phyloP scores from a whole-genome alignment of 2,113 vertebrate genomes.

The Bubalus kerabau region DNA sequence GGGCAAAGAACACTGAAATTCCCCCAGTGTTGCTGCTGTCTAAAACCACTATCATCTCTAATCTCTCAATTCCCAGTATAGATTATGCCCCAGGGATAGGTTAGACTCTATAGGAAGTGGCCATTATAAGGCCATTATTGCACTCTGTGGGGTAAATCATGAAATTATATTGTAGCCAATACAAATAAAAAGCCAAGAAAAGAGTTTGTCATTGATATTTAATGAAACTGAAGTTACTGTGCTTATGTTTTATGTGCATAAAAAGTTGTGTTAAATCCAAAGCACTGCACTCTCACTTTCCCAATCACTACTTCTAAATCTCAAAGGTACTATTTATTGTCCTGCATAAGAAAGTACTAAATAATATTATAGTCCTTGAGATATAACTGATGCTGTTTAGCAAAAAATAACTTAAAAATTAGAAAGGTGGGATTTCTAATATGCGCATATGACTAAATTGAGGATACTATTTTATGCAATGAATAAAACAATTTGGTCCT shows the following conservation, averaged over 20 bases:
- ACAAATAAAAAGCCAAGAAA: conserved; percentile 52
- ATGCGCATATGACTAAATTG: background rate
- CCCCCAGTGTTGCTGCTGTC: conserved; percentile 22
- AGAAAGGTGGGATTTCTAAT: background rate
- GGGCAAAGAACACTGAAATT: conserved; percentile 38
- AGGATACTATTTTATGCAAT: background rate
- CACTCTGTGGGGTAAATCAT: conserved; percentile 51
- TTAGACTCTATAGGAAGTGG: conserved; percentile 31
- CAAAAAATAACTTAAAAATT: background rate
- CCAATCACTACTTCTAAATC: background rate
- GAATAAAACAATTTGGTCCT: background rate
- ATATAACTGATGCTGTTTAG: background rate
- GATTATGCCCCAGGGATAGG: conserved; percentile 41
- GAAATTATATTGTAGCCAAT: conserved; percentile 41
- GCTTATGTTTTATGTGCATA: background rate
- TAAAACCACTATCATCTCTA: conserved; percentile 7
- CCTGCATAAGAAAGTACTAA: background rate
- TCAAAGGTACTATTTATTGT: background rate
- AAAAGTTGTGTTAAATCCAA: conserved; percentile 30
- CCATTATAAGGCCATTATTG: conserved; percentile 46
- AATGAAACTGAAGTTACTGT: conserved; percentile 4
- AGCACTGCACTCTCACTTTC: background rate
- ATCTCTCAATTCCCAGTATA: conserved; percentile 36
- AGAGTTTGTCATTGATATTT: conserved; percentile 43
- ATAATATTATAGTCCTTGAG: background rate